A percentile compares a stretch with the other conserved stretches of the same genome.
These are phyloP conservation scores for Leptobrachium leishanense DNA, from an alignment of 2,113 vertebrate species.

Conservation along the genomic window DNA sequence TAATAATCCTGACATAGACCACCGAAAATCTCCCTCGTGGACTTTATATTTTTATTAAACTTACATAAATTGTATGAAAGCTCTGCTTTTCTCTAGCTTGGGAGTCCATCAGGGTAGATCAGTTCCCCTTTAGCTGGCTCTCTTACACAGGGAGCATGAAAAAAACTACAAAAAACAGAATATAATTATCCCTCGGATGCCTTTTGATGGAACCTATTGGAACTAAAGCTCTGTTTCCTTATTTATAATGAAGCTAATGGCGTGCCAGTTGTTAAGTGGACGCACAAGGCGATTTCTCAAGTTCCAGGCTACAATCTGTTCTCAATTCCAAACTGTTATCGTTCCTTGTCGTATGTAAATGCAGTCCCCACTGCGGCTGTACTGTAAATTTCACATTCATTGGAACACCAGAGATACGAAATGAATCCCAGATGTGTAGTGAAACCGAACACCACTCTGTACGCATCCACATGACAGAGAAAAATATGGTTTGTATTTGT, in stretches of 20 bases:
- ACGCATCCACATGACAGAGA: slow-evolving; percentile 16
- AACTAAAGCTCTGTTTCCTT: too few relatives aligned
- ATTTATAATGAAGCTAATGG: not conserved
- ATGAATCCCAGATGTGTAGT: slow-evolving; percentile 38
- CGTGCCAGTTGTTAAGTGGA: not conserved
- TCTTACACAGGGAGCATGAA: too few relatives aligned
- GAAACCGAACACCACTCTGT: not conserved
- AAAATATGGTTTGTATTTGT: slow-evolving; percentile 38
- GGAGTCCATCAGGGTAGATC: too few relatives aligned
- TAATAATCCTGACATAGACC: too few relatives aligned
- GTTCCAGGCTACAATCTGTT: not conserved
- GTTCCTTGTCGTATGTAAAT: not conserved
- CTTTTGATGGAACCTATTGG: too few relatives aligned
- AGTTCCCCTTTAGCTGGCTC: too few relatives aligned
- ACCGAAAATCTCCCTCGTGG: too few relatives aligned
- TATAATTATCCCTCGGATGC: too few relatives aligned
- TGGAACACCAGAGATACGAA: not conserved
- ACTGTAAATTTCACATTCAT: slow-evolving; percentile 7
- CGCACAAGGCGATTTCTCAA: not conserved
- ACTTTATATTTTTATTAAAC: too few relatives aligned
- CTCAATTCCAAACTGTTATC: not conserved
- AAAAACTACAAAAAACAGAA: too few relatives aligned
- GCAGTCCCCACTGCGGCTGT: not conserved
- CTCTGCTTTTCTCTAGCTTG: too few relatives aligned
- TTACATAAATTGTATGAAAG: too few relatives aligned